phyloP scores from a whole-genome alignment of 2,797 vertebrate species.

The Setipinna tenuifilis region DNA sequence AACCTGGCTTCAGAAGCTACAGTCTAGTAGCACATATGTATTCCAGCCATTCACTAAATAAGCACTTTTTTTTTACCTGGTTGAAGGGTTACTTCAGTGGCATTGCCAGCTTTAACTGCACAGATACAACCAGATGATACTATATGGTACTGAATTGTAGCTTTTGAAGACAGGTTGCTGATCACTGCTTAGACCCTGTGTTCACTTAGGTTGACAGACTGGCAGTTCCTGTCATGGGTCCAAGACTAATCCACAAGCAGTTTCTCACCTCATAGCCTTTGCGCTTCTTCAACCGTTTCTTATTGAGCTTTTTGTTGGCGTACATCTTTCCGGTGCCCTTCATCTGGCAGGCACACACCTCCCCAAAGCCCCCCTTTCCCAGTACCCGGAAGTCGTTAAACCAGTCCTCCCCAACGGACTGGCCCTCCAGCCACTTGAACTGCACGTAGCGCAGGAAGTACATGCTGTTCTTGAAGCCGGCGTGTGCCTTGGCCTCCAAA shows the following conservation, averaged over 20 bases:
- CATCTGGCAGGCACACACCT: conserved; percentile 78
- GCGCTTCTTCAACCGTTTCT: conserved; percentile 80
- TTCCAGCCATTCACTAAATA: no score
- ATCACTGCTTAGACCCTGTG: not conserved
- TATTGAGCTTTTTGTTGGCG: conserved; percentile 81
- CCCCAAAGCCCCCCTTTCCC: conserved; percentile 78
- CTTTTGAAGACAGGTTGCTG: no score
- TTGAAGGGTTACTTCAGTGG: no score
- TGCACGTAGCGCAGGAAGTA: conserved; percentile 77
- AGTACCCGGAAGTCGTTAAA: conserved; percentile 81
- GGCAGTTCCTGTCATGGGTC: not conserved
- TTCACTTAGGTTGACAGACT: not conserved
- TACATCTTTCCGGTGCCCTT: conserved; percentile 82
- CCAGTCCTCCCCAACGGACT: conserved; percentile 76
- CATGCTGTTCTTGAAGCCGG: conserved; percentile 72
- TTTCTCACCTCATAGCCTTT: conserved; percentile 74
- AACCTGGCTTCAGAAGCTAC: no score
- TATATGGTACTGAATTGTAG: no score
- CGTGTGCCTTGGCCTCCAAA: conserved; percentile 63
- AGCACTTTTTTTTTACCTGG: no score
- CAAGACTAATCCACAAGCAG: not conserved
- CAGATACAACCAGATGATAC: no score
- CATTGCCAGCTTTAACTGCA: no score
- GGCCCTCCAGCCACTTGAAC: conserved; percentile 79
- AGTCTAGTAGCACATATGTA: no score